These are phyloP conservation scores for Folsomia manolachei DNA, from an alignment of 2,888 invertebrate genomes.

Conservation along the genomic window DNA sequence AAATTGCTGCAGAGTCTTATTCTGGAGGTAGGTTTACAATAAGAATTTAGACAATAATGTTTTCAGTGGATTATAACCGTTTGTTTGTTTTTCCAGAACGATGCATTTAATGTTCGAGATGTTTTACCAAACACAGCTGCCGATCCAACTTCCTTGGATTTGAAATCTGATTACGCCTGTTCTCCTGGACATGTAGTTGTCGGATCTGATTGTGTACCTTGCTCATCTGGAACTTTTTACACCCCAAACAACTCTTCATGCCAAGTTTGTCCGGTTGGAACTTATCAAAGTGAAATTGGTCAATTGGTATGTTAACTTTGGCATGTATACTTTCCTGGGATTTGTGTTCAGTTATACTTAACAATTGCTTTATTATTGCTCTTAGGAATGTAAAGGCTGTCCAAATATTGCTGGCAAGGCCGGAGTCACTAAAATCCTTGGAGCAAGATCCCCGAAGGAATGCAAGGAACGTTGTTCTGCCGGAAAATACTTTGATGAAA, in stretches of 20 bases:
- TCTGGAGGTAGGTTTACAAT: conserved; percentile 62
- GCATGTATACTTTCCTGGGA: no score
- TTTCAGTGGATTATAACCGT: no score
- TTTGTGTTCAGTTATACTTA: background rate
- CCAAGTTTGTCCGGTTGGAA: conserved; percentile 79
- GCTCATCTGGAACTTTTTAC: conserved; percentile 85
- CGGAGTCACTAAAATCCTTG: conserved; percentile 81
- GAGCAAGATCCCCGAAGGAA: conserved; percentile 65
- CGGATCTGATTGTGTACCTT: conserved; percentile 64
- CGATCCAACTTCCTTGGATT: conserved; percentile 79
- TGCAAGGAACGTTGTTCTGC: conserved; percentile 77
- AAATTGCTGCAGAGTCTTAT: conserved; percentile 82
- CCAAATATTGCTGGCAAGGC: conserved; percentile 73
- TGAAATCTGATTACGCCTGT: conserved; percentile 91
- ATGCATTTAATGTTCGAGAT: conserved; percentile 88
- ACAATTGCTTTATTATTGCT: background rate
- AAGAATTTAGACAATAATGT: background rate
- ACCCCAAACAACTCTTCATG: conserved; percentile 70
- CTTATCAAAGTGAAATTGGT: conserved; percentile 90
- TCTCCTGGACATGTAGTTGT: conserved; percentile 90
- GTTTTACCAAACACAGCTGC: conserved; percentile 92
- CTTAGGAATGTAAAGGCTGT: background rate
- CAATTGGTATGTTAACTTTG: conserved; percentile 85
- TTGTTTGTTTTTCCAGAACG: conserved; percentile 65
- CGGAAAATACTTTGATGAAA: conserved; percentile 89